Evolutionary conservation across 2,113 vertebrate genomes (phyloP).

Genomic region (Callopanchax toddi): DNA sequence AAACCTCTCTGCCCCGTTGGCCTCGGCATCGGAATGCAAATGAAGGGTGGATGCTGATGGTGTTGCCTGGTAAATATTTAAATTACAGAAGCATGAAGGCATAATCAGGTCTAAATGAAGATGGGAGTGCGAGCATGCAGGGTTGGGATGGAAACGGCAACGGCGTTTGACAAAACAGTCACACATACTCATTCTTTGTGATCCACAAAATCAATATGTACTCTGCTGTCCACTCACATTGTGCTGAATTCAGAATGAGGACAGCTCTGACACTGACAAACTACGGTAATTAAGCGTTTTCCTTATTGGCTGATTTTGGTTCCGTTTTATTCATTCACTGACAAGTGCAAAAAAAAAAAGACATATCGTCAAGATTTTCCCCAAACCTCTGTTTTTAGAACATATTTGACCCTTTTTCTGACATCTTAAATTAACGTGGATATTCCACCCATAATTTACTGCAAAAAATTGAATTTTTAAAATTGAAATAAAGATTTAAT

Average conservation of each 20-base stretch:
- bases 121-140: slow-evolving; percentile 33
- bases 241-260: slow-evolving; percentile 52
- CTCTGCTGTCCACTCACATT: slow-evolving; percentile 56
- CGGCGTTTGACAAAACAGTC: slow-evolving; percentile 53
- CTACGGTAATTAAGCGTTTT: slow-evolving; percentile 64
- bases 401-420: too few relatives aligned
- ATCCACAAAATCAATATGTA: slow-evolving; percentile 64
- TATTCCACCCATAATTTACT: neutral
- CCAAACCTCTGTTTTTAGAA: too few relatives aligned
- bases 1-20: slow-evolving; percentile 67
- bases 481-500: slow-evolving; percentile 39
- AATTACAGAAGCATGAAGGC: slow-evolving; percentile 68
- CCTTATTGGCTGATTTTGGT: slow-evolving; percentile 39
- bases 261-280: slow-evolving; percentile 57
- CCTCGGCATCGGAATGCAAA: slow-evolving; percentile 78
- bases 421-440: neutral
- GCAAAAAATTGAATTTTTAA: neutral
- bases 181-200: slow-evolving; percentile 40
- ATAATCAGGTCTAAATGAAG: slow-evolving; percentile 66
- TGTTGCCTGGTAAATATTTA: slow-evolving; percentile 72
- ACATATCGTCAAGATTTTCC: too few relatives aligned
- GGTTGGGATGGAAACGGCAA: slow-evolving; percentile 38
- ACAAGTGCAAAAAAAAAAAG: slow-evolving; percentile 11
- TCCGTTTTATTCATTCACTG: slow-evolving; percentile 20
- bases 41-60: slow-evolving; percentile 62